A percentile compares a stretch with the other conserved stretches of the same genome.
phyloP scores from a whole-genome alignment of 35 echinoderm and acorn worm genomes.

The Apostichopus japonicus region DNA sequence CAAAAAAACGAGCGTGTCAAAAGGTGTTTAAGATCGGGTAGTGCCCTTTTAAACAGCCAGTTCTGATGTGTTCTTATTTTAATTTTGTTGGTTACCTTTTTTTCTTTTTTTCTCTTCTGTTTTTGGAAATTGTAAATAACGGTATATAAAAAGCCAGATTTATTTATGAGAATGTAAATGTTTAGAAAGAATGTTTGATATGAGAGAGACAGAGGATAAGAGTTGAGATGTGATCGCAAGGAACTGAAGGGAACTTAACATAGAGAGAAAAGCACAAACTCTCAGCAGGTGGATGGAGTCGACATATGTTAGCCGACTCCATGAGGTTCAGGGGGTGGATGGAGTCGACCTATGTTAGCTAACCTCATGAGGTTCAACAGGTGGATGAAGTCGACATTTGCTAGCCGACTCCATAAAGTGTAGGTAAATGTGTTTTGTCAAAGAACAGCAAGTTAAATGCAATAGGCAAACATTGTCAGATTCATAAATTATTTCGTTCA shows the following conservation, averaged over 20 bases:
- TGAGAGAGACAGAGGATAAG: neutral
- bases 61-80: conserved; percentile 5
- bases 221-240: neutral
- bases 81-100: neutral
- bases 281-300: too few species aligned
- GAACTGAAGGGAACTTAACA: neutral
- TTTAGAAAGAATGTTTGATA: neutral
- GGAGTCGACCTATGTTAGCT: too few species aligned
- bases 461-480: too few species aligned
- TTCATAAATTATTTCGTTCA: too few species aligned
- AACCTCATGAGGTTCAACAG: too few species aligned
- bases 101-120: neutral
- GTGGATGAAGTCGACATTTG: too few species aligned
- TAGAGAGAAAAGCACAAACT: neutral
- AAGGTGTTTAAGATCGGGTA: neutral
- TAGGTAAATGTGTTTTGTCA: too few species aligned
- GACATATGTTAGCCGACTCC: too few species aligned
- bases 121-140: conserved; percentile 9
- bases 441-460: too few species aligned
- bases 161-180: conserved; percentile 20
- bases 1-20: neutral
- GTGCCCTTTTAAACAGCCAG: neutral
- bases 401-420: too few species aligned
- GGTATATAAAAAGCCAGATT: neutral
- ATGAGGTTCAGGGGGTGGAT: too few species aligned